phyloP scores from a whole-genome alignment of 1,140 invertebrate genomes.

The Palaemon carinicauda region DNA sequence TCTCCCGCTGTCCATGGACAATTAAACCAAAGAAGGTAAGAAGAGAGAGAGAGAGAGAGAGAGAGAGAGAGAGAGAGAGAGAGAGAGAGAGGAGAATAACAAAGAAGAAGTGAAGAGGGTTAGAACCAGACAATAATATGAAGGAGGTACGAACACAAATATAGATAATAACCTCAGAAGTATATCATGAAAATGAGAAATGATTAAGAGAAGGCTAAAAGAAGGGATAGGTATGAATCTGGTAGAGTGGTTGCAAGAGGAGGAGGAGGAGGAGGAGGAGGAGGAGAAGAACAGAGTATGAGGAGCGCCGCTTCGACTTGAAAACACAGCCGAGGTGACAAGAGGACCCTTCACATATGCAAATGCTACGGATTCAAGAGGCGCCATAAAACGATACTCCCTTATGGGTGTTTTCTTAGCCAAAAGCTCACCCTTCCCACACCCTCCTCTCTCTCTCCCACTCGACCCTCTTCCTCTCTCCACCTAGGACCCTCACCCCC shows the following conservation, averaged over 20 bases:
- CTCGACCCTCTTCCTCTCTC: too few relatives aligned
- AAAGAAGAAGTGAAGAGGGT: not conserved
- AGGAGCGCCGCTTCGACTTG: not conserved
- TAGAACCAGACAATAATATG: not conserved
- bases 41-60: too few relatives aligned
- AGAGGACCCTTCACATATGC: constrained; percentile 53
- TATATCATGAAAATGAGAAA: too few relatives aligned
- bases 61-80: not conserved
- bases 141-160: not conserved
- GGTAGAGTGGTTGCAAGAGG: not conserved
- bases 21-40: too few relatives aligned
- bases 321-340: constrained; percentile 50
- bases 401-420: constrained; percentile 41
- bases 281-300: not conserved
- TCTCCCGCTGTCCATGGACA: too few relatives aligned
- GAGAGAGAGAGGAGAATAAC: too few relatives aligned
- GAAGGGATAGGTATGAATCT: too few relatives aligned
- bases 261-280: not conserved
- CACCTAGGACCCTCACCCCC: not conserved
- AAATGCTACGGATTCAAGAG: constrained; percentile 49
- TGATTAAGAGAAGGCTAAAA: too few relatives aligned
- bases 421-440: not conserved
- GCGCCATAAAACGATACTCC: constrained; percentile 45
- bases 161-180: too few relatives aligned
- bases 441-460: not conserved